Percentiles rank a stretch among this genome's conserved stretches.
Evolutionary conservation across 2,888 invertebrate species (phyloP).

Genomic region (Tromatobia lineatoria): DNA sequence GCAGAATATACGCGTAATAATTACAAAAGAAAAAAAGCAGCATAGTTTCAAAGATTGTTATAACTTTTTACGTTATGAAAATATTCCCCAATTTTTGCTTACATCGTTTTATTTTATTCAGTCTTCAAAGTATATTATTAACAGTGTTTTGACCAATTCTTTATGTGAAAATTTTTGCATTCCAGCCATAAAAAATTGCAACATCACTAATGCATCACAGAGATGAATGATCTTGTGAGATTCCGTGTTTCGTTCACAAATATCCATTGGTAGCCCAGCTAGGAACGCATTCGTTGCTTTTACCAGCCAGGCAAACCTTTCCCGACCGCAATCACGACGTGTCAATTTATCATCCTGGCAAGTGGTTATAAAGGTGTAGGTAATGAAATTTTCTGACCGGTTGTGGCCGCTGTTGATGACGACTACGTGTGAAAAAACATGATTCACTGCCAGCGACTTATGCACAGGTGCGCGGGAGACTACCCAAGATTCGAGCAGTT

Average conservation of each 20-base stretch:
- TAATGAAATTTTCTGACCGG: slow-evolving; percentile 53
- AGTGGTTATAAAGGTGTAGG: slow-evolving; percentile 40
- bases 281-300: background rate
- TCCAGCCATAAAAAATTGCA: background rate
- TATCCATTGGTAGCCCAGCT: background rate
- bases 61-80: too few relatives aligned
- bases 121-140: background rate
- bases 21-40: too few relatives aligned
- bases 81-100: too few relatives aligned
- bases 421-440: slow-evolving; percentile 21
- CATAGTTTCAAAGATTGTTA: too few relatives aligned
- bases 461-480: slow-evolving; percentile 30
- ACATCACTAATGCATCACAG: background rate
- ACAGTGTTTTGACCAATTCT: background rate
- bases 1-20: too few relatives aligned
- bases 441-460: slow-evolving; percentile 26
- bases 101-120: too few relatives aligned
- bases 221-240: background rate
- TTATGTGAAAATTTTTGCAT: background rate
- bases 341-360: slow-evolving; percentile 53
- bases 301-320: slow-evolving; percentile 46
- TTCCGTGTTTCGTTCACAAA: background rate
- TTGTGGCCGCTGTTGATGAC: slow-evolving; percentile 1
- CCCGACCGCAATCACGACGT: slow-evolving; percentile 49
- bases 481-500: slow-evolving; percentile 1